Evolutionary conservation across 2,888 invertebrate species (phyloP).

Genomic region (Cataglyphis albicans): DNA sequence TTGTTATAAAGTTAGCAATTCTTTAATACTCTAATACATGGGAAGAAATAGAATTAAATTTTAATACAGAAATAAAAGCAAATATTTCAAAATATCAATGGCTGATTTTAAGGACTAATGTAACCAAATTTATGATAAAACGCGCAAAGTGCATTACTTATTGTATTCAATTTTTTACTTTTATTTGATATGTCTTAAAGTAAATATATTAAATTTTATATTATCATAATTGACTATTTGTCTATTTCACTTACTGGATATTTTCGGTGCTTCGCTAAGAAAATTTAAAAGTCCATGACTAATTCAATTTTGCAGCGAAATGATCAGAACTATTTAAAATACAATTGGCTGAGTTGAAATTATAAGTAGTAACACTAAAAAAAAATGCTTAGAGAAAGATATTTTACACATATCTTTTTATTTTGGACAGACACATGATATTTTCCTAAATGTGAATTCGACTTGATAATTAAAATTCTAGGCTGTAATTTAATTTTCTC

Average conservation of each 20-base stretch:
- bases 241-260: not conserved
- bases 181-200: not conserved
- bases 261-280: not conserved
- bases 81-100: not conserved
- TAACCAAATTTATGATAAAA: not conserved
- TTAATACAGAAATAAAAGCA: not conserved
- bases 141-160: not conserved
- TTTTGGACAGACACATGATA: not conserved
- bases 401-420: not conserved
- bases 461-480: not conserved
- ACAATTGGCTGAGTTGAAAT: not conserved
- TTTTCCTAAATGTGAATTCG: not conserved
- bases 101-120: not conserved
- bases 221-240: not conserved
- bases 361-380: not conserved
- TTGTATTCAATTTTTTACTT: conserved; percentile 1
- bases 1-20: conserved; percentile 1
- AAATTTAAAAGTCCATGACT: not conserved
- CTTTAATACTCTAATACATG: not conserved
- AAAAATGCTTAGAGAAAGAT: not conserved
- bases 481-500: not conserved
- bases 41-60: not conserved
- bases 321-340: not conserved
- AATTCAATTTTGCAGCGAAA: not conserved
- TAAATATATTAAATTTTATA: conserved; percentile 1